A percentile compares a stretch with the other conserved stretches of the same genome.
phyloP scores from a whole-genome alignment of 2,888 invertebrate genomes.

The Lumbricus terrestris region DNA sequence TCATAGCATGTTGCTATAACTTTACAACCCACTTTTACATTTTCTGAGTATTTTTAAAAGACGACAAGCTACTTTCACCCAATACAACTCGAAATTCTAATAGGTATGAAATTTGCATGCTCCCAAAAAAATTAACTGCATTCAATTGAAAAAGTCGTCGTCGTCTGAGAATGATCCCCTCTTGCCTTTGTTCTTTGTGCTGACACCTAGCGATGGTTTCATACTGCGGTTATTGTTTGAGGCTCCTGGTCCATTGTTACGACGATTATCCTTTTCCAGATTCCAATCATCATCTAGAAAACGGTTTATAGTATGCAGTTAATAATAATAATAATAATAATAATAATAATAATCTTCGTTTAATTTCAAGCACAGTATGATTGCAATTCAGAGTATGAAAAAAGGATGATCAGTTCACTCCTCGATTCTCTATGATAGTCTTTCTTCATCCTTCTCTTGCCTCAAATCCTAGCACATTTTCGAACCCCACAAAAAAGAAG shows the following conservation, averaged over 20 bases:
- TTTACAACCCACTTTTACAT: background rate
- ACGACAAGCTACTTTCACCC: background rate
- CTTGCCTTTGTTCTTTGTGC: background rate
- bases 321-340: too few relatives aligned
- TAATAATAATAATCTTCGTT: too few relatives aligned
- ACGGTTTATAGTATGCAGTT: background rate
- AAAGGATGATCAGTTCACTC: too few relatives aligned
- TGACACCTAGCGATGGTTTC: background rate
- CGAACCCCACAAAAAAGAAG: too few relatives aligned
- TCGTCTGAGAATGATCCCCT: background rate
- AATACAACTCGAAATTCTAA: background rate
- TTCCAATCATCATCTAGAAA: background rate
- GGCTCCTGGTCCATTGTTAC: background rate
- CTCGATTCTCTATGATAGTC: too few relatives aligned
- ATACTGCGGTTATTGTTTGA: background rate
- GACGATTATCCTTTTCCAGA: background rate
- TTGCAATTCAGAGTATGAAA: too few relatives aligned
- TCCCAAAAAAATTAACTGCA: background rate
- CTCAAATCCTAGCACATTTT: too few relatives aligned
- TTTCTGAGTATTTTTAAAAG: background rate
- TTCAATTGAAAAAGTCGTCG: background rate
- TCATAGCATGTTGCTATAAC: background rate
- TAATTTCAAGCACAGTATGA: too few relatives aligned
- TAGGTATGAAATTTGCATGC: background rate
- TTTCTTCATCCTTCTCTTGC: too few relatives aligned